These are phyloP conservation scores for Phrynosoma platyrhinos DNA, from an alignment of 2,113 vertebrate species.

Conservation along the genomic window DNA sequence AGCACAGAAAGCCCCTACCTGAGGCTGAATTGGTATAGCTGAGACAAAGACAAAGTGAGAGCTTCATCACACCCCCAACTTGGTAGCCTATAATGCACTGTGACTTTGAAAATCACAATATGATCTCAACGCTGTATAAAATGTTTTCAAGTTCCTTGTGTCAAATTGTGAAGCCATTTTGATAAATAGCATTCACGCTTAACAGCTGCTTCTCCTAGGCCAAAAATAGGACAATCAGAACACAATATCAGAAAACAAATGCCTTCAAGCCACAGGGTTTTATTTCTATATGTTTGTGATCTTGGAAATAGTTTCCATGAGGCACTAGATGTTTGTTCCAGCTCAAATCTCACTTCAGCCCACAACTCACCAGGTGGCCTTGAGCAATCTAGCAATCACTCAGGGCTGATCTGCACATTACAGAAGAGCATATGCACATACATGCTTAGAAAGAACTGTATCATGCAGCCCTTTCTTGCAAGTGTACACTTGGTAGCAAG, in stretches of 20 bases:
- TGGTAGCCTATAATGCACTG: neutral
- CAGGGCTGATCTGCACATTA: neutral
- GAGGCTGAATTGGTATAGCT: too few species aligned
- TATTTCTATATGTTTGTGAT: slow-evolving; percentile 4
- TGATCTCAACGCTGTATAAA: neutral
- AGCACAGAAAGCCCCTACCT: too few species aligned
- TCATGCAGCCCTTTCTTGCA: neutral
- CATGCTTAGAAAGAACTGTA: neutral
- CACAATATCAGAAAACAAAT: neutral
- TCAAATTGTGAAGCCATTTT: slow-evolving; percentile 3
- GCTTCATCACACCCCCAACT: too few species aligned
- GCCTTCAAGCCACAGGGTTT: fast-evolving
- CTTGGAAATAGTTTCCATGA: neutral
- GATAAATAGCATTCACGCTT: slow-evolving; percentile 14
- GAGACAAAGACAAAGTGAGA: too few species aligned
- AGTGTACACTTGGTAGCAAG: neutral
- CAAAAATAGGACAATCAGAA: slow-evolving; percentile 32
- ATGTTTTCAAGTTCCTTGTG: neutral
- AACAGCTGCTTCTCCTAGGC: too few species aligned
- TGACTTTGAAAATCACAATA: neutral
- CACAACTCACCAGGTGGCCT: neutral
- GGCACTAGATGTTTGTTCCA: neutral
- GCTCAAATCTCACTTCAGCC: slow-evolving; percentile 4
- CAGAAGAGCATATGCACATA: neutral
- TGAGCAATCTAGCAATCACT: neutral